These are phyloP conservation scores for Oscheius sp. DNA, from an alignment of 1,140 invertebrate genomes.

Conservation along the genomic window DNA sequence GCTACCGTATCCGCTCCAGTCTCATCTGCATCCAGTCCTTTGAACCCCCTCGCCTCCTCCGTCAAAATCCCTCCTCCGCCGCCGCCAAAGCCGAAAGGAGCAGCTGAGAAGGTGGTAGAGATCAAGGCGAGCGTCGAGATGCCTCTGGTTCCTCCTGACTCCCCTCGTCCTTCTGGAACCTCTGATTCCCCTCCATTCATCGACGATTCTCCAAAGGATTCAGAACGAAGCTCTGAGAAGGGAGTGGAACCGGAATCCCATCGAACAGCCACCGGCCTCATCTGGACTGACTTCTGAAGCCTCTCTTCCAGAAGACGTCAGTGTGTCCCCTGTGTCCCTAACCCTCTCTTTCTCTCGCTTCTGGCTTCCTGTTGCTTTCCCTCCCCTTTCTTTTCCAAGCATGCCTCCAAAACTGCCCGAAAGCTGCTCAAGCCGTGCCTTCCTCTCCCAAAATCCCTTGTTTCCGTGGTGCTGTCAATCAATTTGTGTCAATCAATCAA, in stretches of 20 bases:
- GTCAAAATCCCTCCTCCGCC: constrained; percentile 19
- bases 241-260: constrained; percentile 4
- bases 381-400: constrained; percentile 4
- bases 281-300: constrained; percentile 33
- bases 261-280: constrained; percentile 9
- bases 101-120: constrained; percentile 15
- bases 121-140: constrained; percentile 20
- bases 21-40: not conserved
- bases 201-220: constrained; percentile 34
- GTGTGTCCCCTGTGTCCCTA: not conserved
- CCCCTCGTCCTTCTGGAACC: too few species aligned
- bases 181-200: constrained; percentile 33
- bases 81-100: constrained; percentile 25
- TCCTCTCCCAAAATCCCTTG: constrained; percentile 14
- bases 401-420: constrained; percentile 1
- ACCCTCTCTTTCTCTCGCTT: not conserved
- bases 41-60: not conserved
- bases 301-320: constrained; percentile 1
- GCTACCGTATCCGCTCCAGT: not conserved
- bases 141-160: not conserved
- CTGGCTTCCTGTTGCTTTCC: not conserved
- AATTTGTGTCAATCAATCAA: constrained; percentile 11
- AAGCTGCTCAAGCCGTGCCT: constrained; percentile 15
- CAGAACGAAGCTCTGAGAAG: constrained; percentile 1
- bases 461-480: constrained; percentile 20